Percentiles rank a stretch among this genome's conserved stretches.
These are phyloP conservation scores for Sigmodon hispidus DNA, from an alignment of 2,113 vertebrate species.

Conservation along the genomic window DNA sequence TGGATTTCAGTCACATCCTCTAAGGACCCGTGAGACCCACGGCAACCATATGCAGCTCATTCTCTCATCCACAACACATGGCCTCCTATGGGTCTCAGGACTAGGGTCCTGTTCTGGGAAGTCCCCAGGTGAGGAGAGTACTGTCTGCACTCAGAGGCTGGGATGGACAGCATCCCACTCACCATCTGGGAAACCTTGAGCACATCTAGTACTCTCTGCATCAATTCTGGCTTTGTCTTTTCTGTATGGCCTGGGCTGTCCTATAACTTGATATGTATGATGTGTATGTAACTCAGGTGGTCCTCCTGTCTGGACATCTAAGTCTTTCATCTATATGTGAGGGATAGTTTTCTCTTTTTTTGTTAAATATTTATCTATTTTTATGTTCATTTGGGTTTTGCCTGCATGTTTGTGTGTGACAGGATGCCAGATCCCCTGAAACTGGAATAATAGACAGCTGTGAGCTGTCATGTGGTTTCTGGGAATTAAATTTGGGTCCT, in stretches of 20 bases:
- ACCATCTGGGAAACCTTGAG: not conserved
- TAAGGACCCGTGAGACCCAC: not conserved
- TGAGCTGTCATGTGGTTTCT: not conserved
- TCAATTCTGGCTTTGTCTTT: not conserved
- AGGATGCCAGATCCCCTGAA: not conserved
- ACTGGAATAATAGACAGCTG: not conserved
- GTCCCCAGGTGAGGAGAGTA: too few relatives aligned
- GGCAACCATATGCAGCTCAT: too few relatives aligned
- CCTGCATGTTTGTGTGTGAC: not conserved
- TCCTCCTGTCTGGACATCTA: too few relatives aligned
- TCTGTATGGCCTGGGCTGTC: too few relatives aligned
- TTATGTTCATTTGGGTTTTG: not conserved
- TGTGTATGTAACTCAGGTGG: too few relatives aligned
- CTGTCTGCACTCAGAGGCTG: not conserved
- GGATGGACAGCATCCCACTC: not conserved
- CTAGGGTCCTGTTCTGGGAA: not conserved
- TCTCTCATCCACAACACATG: too few relatives aligned
- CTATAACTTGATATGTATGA: too few relatives aligned
- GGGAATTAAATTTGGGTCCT: not conserved
- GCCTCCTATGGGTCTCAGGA: not conserved
- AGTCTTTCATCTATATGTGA: too few relatives aligned
- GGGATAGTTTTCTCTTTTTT: not conserved
- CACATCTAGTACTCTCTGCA: too few relatives aligned
- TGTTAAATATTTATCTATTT: not conserved
- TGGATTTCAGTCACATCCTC: not conserved